Conservation (phyloP, 2,113 vertebrate species). For the Electrona antarctica region DNA sequence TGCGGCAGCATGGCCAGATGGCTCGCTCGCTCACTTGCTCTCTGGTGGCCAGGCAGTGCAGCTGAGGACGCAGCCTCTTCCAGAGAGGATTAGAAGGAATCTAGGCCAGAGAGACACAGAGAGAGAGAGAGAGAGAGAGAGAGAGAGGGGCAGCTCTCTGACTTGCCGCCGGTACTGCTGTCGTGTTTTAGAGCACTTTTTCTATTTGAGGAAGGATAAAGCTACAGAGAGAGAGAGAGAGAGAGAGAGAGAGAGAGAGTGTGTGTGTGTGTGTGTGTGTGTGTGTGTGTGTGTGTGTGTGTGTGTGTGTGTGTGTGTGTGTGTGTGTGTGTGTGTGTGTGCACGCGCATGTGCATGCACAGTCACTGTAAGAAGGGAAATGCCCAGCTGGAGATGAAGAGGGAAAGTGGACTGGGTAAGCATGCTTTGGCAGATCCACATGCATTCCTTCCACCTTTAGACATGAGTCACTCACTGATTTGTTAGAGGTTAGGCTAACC, state of each 20-base stretch:
- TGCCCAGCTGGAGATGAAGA: constrained; percentile 60
- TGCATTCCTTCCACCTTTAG: constrained; percentile 40
- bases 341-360: neutral
- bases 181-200: constrained; percentile 79
- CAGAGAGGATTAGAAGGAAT: constrained; percentile 80
- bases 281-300: neutral
- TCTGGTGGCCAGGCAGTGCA: constrained; percentile 71
- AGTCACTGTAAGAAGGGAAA: constrained; percentile 55
- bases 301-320: neutral
- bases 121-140: constrained; percentile 20
- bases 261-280: constrained; percentile 6
- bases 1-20: constrained; percentile 72
- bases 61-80: constrained; percentile 77
- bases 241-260: constrained; percentile 21
- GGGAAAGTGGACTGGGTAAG: constrained; percentile 53
- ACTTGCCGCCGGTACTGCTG: constrained; percentile 76
- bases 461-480: too few relatives aligned
- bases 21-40: constrained; percentile 72
- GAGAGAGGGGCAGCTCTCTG: constrained; percentile 71
- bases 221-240: constrained; percentile 40
- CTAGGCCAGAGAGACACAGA: constrained; percentile 68
- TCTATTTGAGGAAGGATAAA: constrained; percentile 75
- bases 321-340: neutral
- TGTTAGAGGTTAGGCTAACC: too few relatives aligned
- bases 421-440: constrained; percentile 45